Evolutionary conservation across 2,113 vertebrate genomes (phyloP), one percentile per base, ranked within the genome.

Genomic region (Otolemur garnettii): DNA sequence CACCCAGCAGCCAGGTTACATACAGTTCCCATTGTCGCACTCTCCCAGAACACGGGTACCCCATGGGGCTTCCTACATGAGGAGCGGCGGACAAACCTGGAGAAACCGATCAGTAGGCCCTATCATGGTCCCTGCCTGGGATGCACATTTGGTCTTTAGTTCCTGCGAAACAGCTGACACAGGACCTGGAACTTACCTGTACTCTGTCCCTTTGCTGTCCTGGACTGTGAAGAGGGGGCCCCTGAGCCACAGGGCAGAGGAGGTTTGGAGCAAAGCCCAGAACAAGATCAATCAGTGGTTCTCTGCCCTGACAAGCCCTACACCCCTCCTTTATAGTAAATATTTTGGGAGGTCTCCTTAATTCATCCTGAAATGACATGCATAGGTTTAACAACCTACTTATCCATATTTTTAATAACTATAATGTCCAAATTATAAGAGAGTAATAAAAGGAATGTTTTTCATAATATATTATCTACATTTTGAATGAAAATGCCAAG

Each of bases 31-130:
- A 7, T 4, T 8, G 66, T 55, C 13, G 45, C 24, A 53, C 86
- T 83, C 14, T 98, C 98, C 69, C 15, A 95, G 87, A 45, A 8
- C 8, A 11, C 15, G 21, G 33, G 72, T 35, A 7, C 19, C n/a
- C 2, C 2, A 12, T 57, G 42, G 91, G 22, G 18, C 75, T 57
- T 69, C 69, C 68, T 13, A 38, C 17, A 4, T 4, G 13, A 7
- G 45, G 4, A 6, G 11, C 18, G 7, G 17, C 11, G 21, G 28
- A 45, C 78, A 11, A 14, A 7, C 8, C 50, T 9, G 30, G 53
- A 77, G 83, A 28, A 12, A 3, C 10, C 19, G 75, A 5, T 22
- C 30, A 2, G 35, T 21, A 45, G 19, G 28, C 13, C 45, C 33
- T 14, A 2, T 55, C 33, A 7, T 0, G 0, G 1, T 1, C 12